These are phyloP conservation scores for Dromococcyx pavoninus DNA, from an alignment of 2,797 vertebrate species.

Conservation along the genomic window DNA sequence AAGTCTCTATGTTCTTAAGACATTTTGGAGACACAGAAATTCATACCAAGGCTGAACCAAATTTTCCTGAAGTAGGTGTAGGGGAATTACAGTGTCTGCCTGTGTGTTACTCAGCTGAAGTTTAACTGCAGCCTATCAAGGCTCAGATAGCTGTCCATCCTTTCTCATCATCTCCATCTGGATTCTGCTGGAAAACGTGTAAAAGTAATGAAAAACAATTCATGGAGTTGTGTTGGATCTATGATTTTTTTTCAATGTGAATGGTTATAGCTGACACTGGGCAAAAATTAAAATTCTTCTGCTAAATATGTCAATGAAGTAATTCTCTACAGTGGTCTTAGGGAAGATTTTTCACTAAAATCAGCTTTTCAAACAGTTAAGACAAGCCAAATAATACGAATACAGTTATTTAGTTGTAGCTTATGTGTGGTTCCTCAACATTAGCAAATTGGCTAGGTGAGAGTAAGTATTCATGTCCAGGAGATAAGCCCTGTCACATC, in stretches of 20 bases:
- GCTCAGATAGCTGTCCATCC: neutral
- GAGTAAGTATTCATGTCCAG: neutral
- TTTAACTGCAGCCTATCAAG: neutral
- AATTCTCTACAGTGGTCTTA: neutral
- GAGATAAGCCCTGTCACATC: neutral
- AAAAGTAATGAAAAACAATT: neutral
- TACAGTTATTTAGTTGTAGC: neutral
- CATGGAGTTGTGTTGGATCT: neutral
- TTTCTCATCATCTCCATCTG: neutral
- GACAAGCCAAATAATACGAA: neutral
- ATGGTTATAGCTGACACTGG: neutral
- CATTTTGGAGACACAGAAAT: neutral
- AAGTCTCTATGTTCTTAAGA: neutral
- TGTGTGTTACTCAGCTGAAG: neutral
- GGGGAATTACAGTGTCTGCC: neutral
- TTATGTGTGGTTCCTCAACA: neutral
- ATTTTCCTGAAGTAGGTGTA: neutral
- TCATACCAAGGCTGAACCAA: neutral
- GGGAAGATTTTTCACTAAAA: neutral
- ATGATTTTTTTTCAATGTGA: neutral
- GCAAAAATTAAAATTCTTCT: neutral
- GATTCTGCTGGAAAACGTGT: neutral
- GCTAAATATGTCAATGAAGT: neutral
- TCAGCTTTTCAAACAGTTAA: neutral
- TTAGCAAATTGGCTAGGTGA: neutral